A percentile compares a stretch with the other conserved stretches of the same genome.
Evolutionary conservation across 2,797 vertebrate genomes (phyloP).

Genomic region (Bryconaethiops microstoma): DNA sequence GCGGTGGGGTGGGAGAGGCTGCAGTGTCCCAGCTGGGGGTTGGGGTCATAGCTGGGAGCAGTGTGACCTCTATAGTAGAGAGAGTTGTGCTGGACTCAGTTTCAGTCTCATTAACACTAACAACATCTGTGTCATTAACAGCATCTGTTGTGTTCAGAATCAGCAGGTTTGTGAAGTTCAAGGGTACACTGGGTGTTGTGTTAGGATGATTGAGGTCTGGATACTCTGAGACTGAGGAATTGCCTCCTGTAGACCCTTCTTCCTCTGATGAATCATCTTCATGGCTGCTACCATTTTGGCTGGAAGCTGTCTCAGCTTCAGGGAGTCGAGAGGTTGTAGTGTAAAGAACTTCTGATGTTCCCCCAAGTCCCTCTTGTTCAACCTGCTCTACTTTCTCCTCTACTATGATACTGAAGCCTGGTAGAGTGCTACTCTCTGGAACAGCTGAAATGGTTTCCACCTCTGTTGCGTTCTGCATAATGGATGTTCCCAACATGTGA

Average conservation of each 20-base stretch:
- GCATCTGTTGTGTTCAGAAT: constrained; percentile 18
- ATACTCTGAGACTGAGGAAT: constrained; percentile 39
- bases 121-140: background rate
- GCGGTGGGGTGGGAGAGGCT: constrained; percentile 54
- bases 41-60: constrained; percentile 63
- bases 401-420: constrained; percentile 47
- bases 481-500: constrained; percentile 38
- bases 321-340: constrained; percentile 44
- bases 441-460: constrained; percentile 55
- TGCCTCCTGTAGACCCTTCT: constrained; percentile 54
- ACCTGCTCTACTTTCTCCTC: constrained; percentile 51
- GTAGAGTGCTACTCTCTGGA: constrained; percentile 50
- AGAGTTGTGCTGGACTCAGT: constrained; percentile 49
- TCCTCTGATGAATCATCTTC: constrained; percentile 53
- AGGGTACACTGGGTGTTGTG: constrained; percentile 20
- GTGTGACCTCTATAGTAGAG: constrained; percentile 59
- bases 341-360: constrained; percentile 36
- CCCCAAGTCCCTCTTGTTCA: constrained; percentile 56
- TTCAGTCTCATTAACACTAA: constrained; percentile 8
- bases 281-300: constrained; percentile 51
- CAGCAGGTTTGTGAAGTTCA: constrained; percentile 39
- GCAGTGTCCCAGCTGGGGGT: constrained; percentile 56
- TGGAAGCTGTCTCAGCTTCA: constrained; percentile 23
- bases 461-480: constrained; percentile 39
- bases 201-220: constrained; percentile 38